phyloP scores from a whole-genome alignment of 1,140 invertebrate genomes.

The Drosophila obscura region DNA sequence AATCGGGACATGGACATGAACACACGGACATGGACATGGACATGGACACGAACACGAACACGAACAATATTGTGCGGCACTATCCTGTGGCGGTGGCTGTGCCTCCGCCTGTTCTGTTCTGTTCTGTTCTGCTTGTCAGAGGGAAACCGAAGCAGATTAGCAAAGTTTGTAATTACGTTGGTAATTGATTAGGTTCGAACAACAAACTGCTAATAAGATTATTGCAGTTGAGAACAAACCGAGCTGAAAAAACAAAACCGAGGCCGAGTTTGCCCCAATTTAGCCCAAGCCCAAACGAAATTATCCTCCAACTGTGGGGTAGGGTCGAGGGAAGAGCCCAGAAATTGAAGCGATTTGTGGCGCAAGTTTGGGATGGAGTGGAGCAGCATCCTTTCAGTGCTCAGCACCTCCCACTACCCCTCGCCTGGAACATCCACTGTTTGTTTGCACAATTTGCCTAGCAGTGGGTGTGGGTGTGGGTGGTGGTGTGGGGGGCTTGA shows the following conservation, averaged over 20 bases:
- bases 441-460: slow-evolving; percentile 76
- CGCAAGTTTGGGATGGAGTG: slow-evolving; percentile 55
- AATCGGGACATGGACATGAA: slow-evolving; percentile 37
- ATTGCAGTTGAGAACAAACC: slow-evolving; percentile 81
- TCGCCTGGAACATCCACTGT: slow-evolving; percentile 29
- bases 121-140: neutral
- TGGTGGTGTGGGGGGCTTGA: slow-evolving; percentile 12
- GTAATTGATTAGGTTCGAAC: slow-evolving; percentile 84
- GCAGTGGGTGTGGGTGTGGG: slow-evolving; percentile 14
- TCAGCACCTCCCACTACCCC: neutral
- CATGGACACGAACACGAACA: slow-evolving; percentile 19
- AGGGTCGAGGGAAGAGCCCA: slow-evolving; percentile 9
- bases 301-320: slow-evolving; percentile 22
- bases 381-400: slow-evolving; percentile 38
- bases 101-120: too few species aligned
- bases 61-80: slow-evolving; percentile 5
- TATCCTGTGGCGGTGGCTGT: neutral
- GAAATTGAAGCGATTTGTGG: slow-evolving; percentile 82
- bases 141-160: slow-evolving; percentile 78
- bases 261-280: slow-evolving; percentile 18
- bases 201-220: slow-evolving; percentile 84
- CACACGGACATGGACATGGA: slow-evolving; percentile 27
- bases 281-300: slow-evolving; percentile 16
- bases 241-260: slow-evolving; percentile 78
- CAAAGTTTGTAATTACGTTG: slow-evolving; percentile 84